Evolutionary conservation across 2,113 vertebrate species (phyloP).

Genomic region (Cephalopholis sonnerati): DNA sequence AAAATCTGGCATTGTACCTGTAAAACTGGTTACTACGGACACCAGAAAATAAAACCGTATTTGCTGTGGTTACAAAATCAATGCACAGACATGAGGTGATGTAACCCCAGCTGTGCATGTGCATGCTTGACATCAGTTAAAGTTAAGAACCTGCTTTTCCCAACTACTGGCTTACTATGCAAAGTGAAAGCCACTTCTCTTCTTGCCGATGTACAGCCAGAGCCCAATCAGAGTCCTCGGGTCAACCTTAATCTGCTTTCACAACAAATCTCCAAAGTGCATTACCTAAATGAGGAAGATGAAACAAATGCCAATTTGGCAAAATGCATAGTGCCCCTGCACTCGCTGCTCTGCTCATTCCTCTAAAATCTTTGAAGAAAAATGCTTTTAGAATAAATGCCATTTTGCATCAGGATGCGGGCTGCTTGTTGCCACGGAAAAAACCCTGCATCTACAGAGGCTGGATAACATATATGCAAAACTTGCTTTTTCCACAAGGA

Average conservation of each 20-base stretch:
- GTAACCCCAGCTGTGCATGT: constrained; percentile 12
- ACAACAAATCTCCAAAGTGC: constrained; percentile 68
- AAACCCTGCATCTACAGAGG: constrained; percentile 5
- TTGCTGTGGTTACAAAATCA: background rate
- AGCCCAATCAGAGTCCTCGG: constrained; percentile 44
- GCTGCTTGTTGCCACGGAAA: constrained; percentile 13
- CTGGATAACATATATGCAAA: constrained; percentile 12
- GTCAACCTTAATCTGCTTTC: constrained; percentile 59
- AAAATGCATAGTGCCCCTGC: constrained; percentile 54
- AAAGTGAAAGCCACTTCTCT: constrained; percentile 52
- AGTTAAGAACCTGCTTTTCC: constrained; percentile 23
- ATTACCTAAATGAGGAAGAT: constrained; percentile 61
- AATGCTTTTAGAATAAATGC: constrained; percentile 69
- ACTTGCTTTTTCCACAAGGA: background rate
- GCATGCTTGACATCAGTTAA: constrained; percentile 18
- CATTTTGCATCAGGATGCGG: constrained; percentile 59
- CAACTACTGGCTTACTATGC: constrained; percentile 48
- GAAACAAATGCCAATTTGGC: constrained; percentile 64
- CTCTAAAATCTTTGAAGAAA: constrained; percentile 53
- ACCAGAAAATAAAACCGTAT: background rate
- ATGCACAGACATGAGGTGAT: constrained; percentile 30
- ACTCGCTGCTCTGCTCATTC: constrained; percentile 46
- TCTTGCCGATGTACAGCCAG: constrained; percentile 3
- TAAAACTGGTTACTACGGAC: background rate
- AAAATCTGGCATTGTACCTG: background rate